phyloP scores from a whole-genome alignment of 2,888 invertebrate genomes.

The Spilosoma lubricipeda region DNA sequence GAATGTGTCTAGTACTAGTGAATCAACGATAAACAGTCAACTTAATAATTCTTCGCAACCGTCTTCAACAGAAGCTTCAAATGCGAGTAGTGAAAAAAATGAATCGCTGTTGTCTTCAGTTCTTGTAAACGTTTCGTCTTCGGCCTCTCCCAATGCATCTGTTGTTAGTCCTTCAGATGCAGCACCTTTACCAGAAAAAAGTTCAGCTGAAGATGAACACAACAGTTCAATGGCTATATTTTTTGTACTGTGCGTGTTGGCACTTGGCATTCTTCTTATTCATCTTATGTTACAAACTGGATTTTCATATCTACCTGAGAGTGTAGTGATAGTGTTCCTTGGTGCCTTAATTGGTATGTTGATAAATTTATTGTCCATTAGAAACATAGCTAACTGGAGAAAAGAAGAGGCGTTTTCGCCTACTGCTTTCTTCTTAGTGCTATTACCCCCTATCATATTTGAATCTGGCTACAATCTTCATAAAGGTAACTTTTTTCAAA shows the following conservation, averaged over 20 bases:
- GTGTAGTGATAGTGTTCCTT: constrained; percentile 98
- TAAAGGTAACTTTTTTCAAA: constrained; percentile 98
- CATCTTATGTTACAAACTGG: constrained; percentile 98
- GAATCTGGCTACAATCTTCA: constrained; percentile 99
- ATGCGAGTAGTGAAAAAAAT: constrained; percentile 69
- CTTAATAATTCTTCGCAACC: constrained; percentile 50
- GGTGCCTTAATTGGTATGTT: constrained; percentile 97
- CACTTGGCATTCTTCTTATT: constrained; percentile 96
- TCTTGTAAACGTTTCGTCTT: constrained; percentile 71
- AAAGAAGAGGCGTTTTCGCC: constrained; percentile 99
- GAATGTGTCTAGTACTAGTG: constrained; percentile 68
- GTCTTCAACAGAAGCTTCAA: constrained; percentile 69
- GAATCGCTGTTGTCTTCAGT: constrained; percentile 69
- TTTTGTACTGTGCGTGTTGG: constrained; percentile 98
- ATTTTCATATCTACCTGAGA: constrained; percentile 98
- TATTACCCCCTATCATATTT: constrained; percentile 99
- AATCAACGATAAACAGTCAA: constrained; percentile 57
- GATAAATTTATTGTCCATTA: constrained; percentile 94
- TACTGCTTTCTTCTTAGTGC: constrained; percentile 98
- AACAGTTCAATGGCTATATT: constrained; percentile 99
- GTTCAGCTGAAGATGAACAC: constrained; percentile 97
- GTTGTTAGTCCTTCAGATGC: constrained; percentile 89
- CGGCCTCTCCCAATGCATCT: constrained; percentile 69
- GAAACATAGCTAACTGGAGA: constrained; percentile 97
- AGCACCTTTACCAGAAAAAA: constrained; percentile 93